Percentiles rank a stretch among this genome's conserved stretches.
phyloP scores from a whole-genome alignment of 2,797 vertebrate species.

The Leucoraja ocellata region DNA sequence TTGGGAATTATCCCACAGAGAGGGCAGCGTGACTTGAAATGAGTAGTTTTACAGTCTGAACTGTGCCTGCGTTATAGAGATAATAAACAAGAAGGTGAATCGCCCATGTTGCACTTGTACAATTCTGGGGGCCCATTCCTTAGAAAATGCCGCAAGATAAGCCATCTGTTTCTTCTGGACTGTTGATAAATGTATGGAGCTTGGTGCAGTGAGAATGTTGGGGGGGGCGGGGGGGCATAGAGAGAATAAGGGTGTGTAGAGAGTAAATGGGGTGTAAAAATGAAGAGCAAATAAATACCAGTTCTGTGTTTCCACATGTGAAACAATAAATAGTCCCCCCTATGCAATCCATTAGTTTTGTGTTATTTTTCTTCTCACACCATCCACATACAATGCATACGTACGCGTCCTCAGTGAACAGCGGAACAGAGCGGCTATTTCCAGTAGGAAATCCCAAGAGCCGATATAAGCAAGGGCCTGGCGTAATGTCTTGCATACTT shows the following conservation, averaged over 20 bases:
- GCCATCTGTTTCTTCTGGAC: neutral
- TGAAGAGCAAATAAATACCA: neutral
- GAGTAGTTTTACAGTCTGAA: neutral
- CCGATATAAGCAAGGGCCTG: neutral
- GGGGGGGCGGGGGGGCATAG: neutral
- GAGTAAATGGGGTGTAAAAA: neutral
- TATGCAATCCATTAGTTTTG: conserved; percentile 16
- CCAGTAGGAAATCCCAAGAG: neutral
- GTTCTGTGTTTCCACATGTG: conserved; percentile 6
- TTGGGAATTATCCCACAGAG: neutral
- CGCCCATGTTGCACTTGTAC: neutral
- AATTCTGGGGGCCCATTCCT: neutral
- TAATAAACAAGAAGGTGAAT: neutral
- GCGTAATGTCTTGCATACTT: neutral
- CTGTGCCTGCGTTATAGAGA: neutral
- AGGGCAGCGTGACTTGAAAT: neutral
- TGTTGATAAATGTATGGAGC: neutral
- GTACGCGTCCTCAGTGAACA: neutral
- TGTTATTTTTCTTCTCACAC: conserved; percentile 19
- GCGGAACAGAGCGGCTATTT: neutral
- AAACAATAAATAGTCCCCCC: conserved; percentile 16
- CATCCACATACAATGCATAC: neutral
- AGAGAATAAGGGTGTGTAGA: neutral
- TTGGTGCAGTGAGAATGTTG: neutral
- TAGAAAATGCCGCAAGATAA: neutral